These are phyloP conservation scores for Blastomussa wellsi DNA, from an alignment of 92 coral and sea anemone species.

Conservation along the genomic window DNA sequence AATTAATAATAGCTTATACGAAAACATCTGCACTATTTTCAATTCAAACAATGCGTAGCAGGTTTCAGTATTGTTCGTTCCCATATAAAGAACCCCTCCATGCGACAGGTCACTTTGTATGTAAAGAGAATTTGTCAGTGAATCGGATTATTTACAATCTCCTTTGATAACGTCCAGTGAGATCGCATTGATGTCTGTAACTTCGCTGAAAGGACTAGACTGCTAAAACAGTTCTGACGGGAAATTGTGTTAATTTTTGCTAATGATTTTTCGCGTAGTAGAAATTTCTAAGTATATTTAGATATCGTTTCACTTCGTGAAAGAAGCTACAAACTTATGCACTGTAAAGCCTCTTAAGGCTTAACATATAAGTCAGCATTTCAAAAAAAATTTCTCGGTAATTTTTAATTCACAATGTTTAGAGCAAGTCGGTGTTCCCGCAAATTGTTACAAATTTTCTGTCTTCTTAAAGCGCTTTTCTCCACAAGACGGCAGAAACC, in stretches of 20 bases:
- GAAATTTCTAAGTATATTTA: not conserved
- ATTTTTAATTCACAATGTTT: constrained; percentile 1
- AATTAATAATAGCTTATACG: constrained; percentile 2
- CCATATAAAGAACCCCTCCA: not conserved
- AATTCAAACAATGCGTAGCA: constrained; percentile 42
- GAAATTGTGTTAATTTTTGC: not conserved
- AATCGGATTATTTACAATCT: constrained; percentile 4
- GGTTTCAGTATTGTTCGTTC: constrained; percentile 32
- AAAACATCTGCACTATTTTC: constrained; percentile 40
- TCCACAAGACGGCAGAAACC: constrained; percentile 13
- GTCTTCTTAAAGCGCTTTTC: constrained; percentile 5
- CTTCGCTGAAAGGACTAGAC: not conserved
- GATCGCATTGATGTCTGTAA: not conserved
- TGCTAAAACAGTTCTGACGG: not conserved
- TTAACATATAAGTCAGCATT: not conserved
- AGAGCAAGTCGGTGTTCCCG: not conserved
- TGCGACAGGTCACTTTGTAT: constrained; percentile 18
- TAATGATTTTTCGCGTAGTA: not conserved
- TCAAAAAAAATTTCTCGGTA: not conserved
- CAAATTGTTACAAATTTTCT: constrained; percentile 18
- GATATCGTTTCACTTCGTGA: not conserved
- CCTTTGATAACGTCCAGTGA: not conserved
- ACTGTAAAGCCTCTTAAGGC: not conserved
- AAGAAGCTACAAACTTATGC: not conserved
- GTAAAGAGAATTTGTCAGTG: constrained; percentile 32